Base-by-base conservation (phyloP, 2,113 vertebrate genomes). In the Orcinus orca region DNA sequence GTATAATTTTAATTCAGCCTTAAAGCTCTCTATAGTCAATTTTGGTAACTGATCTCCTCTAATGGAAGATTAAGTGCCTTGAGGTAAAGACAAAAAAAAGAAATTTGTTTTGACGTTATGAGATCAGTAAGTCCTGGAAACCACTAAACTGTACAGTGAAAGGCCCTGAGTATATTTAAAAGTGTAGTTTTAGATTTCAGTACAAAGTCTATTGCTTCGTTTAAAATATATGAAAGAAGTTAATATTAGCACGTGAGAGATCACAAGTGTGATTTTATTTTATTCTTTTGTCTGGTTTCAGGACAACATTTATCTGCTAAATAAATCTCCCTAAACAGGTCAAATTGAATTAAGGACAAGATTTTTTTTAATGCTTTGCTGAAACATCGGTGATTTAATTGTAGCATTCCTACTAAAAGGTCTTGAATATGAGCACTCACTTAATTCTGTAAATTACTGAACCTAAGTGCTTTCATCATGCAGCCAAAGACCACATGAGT, bases 211-310 rank as follows among this genome's bases (percentile, higher is more conserved):
- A 73, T 60, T 79, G 18, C 25, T 8, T 62, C 36, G 20, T 50
- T 93, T 84, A 91, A 94, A 62, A 94, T 79, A 60, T 36, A 92
- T 44, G 47, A 60, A 92, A 85, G 47, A 83, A 87, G 36, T 88
- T 88, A 93, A 84, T 96, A 79, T 91, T 44, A 84, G 55, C 63
- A 93, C 7, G 15, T 80, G 77, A 92, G 92, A 95, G 97, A 97
- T 67, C 29, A 38, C 15, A 97, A 97, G 36, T 67, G 29, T 85
- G 33, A 95, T 97, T 98, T 97, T 55, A 82, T 86, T 65, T 97
- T 96, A 96, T 91, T 81, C 41, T 67, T 86, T 70, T 95, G 55
- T 93, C 84, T 95, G 76, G 14, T 70, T 88, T 95, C 63, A 92
- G 44, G 26, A 70, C 29, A 86, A 90, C 80, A 80, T 91, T 81